Conservation (phyloP, 2,113 vertebrate genomes). For the Phalacrocorax pelagicus region DNA sequence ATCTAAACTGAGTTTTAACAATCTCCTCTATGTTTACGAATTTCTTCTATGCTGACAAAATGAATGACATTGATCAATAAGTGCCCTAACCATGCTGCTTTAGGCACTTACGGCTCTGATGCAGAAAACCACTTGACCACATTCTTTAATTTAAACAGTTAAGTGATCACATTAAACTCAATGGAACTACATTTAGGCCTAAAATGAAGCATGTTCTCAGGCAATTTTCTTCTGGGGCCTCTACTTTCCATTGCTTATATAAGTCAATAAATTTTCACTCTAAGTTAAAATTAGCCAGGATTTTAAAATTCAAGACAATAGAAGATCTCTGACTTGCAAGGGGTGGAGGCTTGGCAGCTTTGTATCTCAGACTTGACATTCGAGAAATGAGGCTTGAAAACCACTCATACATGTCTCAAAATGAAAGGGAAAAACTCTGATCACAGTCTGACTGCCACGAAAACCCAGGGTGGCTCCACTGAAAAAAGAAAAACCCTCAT, state of each 20-base stretch:
- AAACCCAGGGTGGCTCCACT: background rate
- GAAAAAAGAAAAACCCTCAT: background rate
- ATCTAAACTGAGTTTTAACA: background rate
- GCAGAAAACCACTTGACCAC: background rate
- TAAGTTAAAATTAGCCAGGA: slow-evolving; percentile 6
- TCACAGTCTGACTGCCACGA: background rate
- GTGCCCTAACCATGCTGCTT: background rate
- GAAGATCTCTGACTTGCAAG: background rate
- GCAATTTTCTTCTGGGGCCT: background rate
- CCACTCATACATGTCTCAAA: background rate
- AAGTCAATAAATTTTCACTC: background rate
- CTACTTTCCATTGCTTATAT: background rate
- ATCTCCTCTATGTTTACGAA: background rate
- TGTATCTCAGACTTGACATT: background rate
- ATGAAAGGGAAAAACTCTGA: background rate
- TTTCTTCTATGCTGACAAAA: background rate
- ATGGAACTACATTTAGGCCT: background rate
- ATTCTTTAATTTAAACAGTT: background rate
- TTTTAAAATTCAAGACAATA: background rate
- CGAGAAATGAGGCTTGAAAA: background rate
- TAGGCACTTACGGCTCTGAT: background rate
- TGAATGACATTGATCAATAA: background rate
- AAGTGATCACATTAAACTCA: background rate
- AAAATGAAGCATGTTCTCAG: background rate
- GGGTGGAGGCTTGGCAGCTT: background rate